Conservation (phyloP, 2,113 vertebrate genomes). For the Nothobranchius kuhntae region DNA sequence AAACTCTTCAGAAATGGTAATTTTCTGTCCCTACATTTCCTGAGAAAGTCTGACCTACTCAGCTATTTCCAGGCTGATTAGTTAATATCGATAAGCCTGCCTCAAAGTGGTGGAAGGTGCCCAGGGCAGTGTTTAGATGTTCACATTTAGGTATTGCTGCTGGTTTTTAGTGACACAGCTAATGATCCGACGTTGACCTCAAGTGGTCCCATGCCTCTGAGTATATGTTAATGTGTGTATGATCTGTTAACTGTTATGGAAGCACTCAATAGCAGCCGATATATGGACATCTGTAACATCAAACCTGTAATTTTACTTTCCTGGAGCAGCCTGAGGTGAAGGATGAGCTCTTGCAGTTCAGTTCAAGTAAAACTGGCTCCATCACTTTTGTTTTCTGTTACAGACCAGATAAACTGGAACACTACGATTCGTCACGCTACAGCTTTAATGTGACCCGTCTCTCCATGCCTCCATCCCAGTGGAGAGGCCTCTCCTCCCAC, state of each 20-base stretch:
- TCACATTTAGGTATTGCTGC: neutral
- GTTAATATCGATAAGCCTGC: slow-evolving; percentile 26
- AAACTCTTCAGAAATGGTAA: neutral
- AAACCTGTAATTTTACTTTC: neutral
- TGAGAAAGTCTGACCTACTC: neutral
- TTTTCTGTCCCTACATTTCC: neutral
- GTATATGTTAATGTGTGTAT: neutral
- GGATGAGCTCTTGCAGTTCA: no score
- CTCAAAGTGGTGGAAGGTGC: neutral
- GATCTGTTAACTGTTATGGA: neutral
- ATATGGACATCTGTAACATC: neutral
- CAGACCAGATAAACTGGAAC: slow-evolving; percentile 31
- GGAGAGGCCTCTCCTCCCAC: neutral
- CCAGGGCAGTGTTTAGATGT: slow-evolving; percentile 2
- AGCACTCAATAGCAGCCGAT: neutral
- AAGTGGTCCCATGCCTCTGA: neutral
- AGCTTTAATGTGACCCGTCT: slow-evolving; percentile 28
- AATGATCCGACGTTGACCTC: slow-evolving; percentile 15
- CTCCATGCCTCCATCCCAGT: neutral
- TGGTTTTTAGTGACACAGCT: neutral
- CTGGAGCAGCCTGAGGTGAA: neutral
- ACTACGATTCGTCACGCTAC: slow-evolving; percentile 4
- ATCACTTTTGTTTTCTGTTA: neutral
- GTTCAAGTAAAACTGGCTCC: no score
- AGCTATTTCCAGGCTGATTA: slow-evolving; percentile 6